phyloP scores from a whole-genome alignment of 37 sponge, comb jelly and placozoan genomes.

The Halisarca cf. caerulea region DNA sequence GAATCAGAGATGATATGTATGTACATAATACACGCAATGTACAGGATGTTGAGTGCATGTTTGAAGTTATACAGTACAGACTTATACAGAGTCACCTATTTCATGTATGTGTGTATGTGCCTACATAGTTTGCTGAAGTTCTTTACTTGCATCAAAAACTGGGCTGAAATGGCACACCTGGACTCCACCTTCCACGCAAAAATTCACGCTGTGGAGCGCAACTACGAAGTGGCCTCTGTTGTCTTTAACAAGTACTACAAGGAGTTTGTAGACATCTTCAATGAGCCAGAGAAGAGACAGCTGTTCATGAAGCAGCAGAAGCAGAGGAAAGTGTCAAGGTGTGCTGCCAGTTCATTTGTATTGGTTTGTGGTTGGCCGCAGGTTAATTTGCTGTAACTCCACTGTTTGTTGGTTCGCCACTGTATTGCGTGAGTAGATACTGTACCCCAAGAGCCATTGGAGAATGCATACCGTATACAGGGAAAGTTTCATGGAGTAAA shows the following conservation, averaged over 20 bases:
- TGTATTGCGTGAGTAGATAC: too few relatives aligned
- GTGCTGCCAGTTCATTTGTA: neutral
- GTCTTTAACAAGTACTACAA: slow-evolving; percentile 80
- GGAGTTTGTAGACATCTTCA: slow-evolving; percentile 71
- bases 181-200: slow-evolving; percentile 56
- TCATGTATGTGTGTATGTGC: too few relatives aligned
- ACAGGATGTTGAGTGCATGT: too few relatives aligned
- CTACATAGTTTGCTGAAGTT: slow-evolving; percentile 92
- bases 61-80: too few relatives aligned
- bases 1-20: too few relatives aligned
- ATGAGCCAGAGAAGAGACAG: slow-evolving; percentile 39
- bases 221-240: slow-evolving; percentile 84
- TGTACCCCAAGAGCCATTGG: too few relatives aligned
- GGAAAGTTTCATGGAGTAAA: too few relatives aligned
- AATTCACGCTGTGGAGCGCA: slow-evolving; percentile 80
- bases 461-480: too few relatives aligned
- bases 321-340: slow-evolving; percentile 11
- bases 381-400: too few relatives aligned
- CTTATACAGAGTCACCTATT: too few relatives aligned
- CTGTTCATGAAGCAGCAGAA: neutral
- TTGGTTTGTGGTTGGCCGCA: too few relatives aligned
- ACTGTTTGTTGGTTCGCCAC: neutral
- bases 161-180: slow-evolving; percentile 80
- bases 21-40: too few relatives aligned
- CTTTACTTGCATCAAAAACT: slow-evolving; percentile 86